Evolutionary conservation across 1,140 invertebrate species (phyloP).

Genomic region (Bombus vancouverensis): DNA sequence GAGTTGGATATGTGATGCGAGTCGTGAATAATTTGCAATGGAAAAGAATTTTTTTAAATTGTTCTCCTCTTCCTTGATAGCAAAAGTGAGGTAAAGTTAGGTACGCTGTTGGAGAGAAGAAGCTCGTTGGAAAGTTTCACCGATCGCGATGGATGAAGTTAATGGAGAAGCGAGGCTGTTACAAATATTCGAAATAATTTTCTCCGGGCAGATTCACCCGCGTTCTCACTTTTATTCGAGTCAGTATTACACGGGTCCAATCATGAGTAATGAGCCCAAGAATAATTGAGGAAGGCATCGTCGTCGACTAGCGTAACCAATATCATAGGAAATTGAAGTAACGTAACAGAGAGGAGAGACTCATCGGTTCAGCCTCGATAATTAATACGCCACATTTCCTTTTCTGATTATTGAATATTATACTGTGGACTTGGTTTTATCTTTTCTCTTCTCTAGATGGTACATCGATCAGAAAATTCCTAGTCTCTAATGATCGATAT

Average conservation of each 20-base stretch:
- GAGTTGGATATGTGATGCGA: too few relatives aligned
- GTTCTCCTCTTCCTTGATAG: neutral
- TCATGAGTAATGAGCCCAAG: constrained; percentile 35
- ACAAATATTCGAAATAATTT: neutral
- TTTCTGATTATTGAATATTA: constrained; percentile 5
- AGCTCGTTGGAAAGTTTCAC: neutral
- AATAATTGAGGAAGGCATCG: constrained; percentile 49
- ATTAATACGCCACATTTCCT: constrained; percentile 41
- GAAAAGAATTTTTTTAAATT: neutral
- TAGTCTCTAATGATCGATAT: too few relatives aligned
- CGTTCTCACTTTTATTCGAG: constrained; percentile 54
- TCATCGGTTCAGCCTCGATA: constrained; percentile 39
- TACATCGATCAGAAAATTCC: neutral
- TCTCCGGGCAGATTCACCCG: neutral
- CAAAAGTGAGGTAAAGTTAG: neutral
- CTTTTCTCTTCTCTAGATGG: neutral
- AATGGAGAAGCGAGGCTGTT: too few relatives aligned
- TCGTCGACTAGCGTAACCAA: constrained; percentile 17
- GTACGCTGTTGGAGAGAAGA: too few relatives aligned
- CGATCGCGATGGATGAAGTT: neutral
- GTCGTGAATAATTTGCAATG: neutral
- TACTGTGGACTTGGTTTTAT: neutral
- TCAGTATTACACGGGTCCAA: constrained; percentile 6
- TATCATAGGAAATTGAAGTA: constrained; percentile 53
- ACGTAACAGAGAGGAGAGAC: constrained; percentile 37